Evolutionary conservation across 2,113 vertebrate genomes (phyloP).

Genomic region (Ailurus styani): DNA sequence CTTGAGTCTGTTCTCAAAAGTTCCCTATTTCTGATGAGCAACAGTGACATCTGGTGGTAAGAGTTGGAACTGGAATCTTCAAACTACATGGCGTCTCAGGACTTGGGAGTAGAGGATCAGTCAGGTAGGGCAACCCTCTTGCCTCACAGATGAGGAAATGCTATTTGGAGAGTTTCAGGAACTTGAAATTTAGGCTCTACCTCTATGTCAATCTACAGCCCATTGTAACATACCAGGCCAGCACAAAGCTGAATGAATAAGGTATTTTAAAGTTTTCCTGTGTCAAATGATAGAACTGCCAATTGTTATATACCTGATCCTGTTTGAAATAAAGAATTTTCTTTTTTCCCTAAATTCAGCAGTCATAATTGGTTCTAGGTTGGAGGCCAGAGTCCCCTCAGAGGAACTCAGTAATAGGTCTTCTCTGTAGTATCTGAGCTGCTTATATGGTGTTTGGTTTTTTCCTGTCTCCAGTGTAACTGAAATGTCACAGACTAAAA

Average conservation of each 20-base stretch:
- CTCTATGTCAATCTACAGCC: not conserved
- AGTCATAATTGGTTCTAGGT: not conserved
- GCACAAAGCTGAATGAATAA: not conserved
- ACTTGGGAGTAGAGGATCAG: not conserved
- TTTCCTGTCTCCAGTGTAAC: not conserved
- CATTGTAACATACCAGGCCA: not conserved
- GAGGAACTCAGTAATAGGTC: not conserved
- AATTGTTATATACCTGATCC: not conserved
- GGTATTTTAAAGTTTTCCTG: not conserved
- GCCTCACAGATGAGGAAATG: not conserved
- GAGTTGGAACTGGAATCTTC: not conserved
- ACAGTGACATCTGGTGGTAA: conserved; percentile 50
- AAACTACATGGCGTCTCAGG: not conserved
- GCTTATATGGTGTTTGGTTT: no score
- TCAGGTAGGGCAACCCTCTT: not conserved
- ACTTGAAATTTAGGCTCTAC: not conserved
- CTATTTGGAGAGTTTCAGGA: not conserved
- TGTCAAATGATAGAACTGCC: not conserved
- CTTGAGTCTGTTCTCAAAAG: not conserved
- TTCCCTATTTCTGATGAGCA: not conserved
- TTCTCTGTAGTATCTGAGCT: not conserved
- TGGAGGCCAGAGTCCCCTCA: not conserved
- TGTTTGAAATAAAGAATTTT: not conserved
- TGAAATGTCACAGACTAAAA: not conserved
- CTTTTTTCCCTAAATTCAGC: not conserved